Conservation (phyloP, 2,888 invertebrate genomes). For the Asteroscopus sphinx region DNA sequence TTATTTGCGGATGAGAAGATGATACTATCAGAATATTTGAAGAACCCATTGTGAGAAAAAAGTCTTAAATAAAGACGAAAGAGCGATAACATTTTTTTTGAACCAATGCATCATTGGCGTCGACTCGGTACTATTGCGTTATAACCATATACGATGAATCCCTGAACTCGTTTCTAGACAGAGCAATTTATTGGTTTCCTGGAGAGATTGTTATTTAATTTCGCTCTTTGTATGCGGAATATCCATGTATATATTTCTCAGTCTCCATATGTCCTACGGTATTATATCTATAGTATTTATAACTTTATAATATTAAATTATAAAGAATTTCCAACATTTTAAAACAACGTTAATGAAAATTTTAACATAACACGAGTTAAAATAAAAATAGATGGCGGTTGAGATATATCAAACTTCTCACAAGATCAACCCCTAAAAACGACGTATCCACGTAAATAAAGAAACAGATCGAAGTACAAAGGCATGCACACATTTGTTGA, state of each 20-base stretch:
- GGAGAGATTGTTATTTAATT: constrained; percentile 22
- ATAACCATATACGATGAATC: not conserved
- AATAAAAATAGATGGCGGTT: too few relatives aligned
- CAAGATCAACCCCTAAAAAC: too few relatives aligned
- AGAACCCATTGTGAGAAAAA: too few relatives aligned
- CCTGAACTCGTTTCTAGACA: constrained; percentile 11
- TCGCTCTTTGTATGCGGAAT: constrained; percentile 17
- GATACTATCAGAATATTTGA: too few relatives aligned
- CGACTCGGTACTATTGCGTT: too few relatives aligned
- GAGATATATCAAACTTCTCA: not conserved
- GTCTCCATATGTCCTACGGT: constrained; percentile 12
- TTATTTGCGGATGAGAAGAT: too few relatives aligned
- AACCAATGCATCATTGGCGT: too few relatives aligned
- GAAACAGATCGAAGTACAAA: not conserved
- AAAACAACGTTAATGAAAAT: not conserved
- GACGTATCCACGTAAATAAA: not conserved
- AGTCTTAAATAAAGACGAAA: too few relatives aligned
- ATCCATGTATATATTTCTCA: constrained; percentile 7
- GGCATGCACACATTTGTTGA: not conserved
- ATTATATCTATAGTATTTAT: constrained; percentile 11
- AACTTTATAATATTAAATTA: not conserved
- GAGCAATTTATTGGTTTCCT: constrained; percentile 8
- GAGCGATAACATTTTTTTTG: too few relatives aligned
- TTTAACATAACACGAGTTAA: too few relatives aligned
- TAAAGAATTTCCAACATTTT: constrained; percentile 3